Conservation (phyloP, 1,140 invertebrate species). For the Drosophila navojoa region DNA sequence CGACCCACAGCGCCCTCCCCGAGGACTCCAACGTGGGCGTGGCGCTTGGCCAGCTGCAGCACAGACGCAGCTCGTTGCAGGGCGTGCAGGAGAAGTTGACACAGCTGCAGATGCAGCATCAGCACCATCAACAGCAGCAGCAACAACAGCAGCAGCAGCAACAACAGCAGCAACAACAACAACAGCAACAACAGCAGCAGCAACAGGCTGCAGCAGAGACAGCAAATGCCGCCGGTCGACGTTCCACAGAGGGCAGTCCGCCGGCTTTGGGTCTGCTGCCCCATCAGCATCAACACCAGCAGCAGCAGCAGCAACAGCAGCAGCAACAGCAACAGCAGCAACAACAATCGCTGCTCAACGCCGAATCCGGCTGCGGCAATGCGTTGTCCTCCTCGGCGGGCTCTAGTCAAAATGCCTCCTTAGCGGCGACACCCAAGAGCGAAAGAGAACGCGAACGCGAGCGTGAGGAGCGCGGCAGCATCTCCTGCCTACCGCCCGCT, state of each 20-base stretch:
- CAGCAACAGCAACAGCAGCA: constrained; percentile 45
- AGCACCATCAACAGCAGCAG: constrained; percentile 74
- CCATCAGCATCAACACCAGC: constrained; percentile 54
- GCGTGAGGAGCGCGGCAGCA: constrained; percentile 67
- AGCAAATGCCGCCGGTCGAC: constrained; percentile 49
- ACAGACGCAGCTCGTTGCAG: constrained; percentile 68
- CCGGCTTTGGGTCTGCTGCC: constrained; percentile 38
- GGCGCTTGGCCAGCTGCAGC: constrained; percentile 54
- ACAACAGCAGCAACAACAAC: constrained; percentile 8
- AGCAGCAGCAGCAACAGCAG: constrained; percentile 44
- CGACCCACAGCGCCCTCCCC: constrained; percentile 48
- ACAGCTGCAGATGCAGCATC: constrained; percentile 80
- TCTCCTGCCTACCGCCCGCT: constrained; percentile 75
- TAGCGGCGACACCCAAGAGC: constrained; percentile 69
- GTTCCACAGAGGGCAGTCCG: constrained; percentile 63
- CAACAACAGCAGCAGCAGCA: constrained; percentile 55
- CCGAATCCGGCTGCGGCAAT: constrained; percentile 48
- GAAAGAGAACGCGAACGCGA: constrained; percentile 59
- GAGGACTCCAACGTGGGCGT: constrained; percentile 5
- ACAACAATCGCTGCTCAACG: constrained; percentile 29
- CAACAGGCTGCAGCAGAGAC: constrained; percentile 41
- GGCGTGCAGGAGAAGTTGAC: constrained; percentile 79
- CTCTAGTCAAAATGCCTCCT: constrained; percentile 75
- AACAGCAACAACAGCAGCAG: constrained; percentile 46
- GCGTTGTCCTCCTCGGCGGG: constrained; percentile 62